Percentiles rank a stretch among this genome's conserved stretches.
phyloP scores from a whole-genome alignment of 1,140 invertebrate species.

The Prorops nasuta region DNA sequence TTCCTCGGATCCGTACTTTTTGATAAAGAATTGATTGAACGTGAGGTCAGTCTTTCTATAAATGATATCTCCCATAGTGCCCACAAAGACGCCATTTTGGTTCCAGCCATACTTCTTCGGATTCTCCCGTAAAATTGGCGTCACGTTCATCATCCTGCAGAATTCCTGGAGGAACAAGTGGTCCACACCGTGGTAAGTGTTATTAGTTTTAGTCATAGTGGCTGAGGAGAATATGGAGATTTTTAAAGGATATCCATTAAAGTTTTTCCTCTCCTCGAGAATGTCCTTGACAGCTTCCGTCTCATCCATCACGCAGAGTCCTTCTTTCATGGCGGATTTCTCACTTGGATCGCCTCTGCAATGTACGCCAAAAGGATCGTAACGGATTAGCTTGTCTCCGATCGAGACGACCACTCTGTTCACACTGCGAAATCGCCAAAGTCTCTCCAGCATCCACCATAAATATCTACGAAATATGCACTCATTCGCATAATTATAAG shows the following conservation, averaged over 20 bases:
- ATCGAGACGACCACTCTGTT: not conserved
- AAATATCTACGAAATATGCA: too few relatives aligned
- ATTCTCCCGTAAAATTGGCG: not conserved
- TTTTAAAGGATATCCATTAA: not conserved
- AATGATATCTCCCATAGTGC: slow-evolving; percentile 1
- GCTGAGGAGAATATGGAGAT: slow-evolving; percentile 10
- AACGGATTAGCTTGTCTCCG: not conserved
- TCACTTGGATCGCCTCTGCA: not conserved
- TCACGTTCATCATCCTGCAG: slow-evolving; percentile 8
- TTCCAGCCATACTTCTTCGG: slow-evolving; percentile 6
- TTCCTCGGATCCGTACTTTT: slow-evolving; percentile 4
- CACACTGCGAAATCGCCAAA: slow-evolving; percentile 3
- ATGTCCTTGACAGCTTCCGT: not conserved
- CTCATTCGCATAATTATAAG: too few relatives aligned
- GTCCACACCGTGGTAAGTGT: not conserved
- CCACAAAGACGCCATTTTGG: slow-evolving; percentile 1
- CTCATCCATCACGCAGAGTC: too few relatives aligned
- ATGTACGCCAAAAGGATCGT: slow-evolving; percentile 3
- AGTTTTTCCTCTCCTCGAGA: not conserved
- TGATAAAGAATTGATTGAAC: slow-evolving; percentile 17
- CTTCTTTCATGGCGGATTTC: too few relatives aligned
- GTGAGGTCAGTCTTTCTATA: not conserved
- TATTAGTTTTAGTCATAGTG: not conserved
- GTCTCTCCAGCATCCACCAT: slow-evolving; percentile 8
- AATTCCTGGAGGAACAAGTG: slow-evolving; percentile 4